Percentiles rank a stretch among this genome's conserved stretches.
Conservation (phyloP, 2,113 vertebrate genomes). For the Rana temporaria region DNA sequence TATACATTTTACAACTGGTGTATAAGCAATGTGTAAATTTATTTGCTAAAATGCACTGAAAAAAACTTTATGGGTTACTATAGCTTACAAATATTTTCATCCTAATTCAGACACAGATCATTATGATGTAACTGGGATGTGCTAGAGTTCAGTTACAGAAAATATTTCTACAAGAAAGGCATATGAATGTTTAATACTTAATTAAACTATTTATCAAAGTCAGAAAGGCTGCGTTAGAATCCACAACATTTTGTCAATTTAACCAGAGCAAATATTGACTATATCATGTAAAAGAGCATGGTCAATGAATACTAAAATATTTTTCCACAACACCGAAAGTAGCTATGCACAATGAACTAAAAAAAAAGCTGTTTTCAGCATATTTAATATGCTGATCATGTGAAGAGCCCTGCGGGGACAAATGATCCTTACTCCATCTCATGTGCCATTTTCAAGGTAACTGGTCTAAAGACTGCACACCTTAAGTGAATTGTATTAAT, state of each 20-base stretch:
- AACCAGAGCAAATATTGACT: constrained; percentile 21
- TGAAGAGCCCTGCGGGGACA: constrained; percentile 21
- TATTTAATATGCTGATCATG: constrained; percentile 11
- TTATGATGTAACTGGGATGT: no score
- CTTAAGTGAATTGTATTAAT: not conserved
- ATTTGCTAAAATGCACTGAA: no score
- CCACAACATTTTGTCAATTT: not conserved
- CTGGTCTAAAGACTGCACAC: not conserved
- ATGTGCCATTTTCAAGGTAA: not conserved
- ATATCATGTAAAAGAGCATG: not conserved
- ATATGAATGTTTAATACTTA: not conserved
- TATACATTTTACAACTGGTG: no score
- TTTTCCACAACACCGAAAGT: not conserved
- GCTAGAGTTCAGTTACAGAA: not conserved
- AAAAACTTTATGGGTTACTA: no score
- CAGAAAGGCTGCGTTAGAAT: constrained; percentile 1
- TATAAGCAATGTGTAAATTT: no score
- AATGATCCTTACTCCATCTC: constrained; percentile 1
- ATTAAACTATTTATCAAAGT: constrained; percentile 2
- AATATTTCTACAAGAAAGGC: not conserved
- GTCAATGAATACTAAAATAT: constrained; percentile 15
- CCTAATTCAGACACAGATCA: no score
- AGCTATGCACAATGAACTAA: not conserved
- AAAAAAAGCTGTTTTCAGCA: constrained; percentile 34
- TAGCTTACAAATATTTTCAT: no score